These are phyloP conservation scores for Dendrophyllia cribrosa DNA, from an alignment of 64 coral and sea anemone genomes.

Conservation along the genomic window DNA sequence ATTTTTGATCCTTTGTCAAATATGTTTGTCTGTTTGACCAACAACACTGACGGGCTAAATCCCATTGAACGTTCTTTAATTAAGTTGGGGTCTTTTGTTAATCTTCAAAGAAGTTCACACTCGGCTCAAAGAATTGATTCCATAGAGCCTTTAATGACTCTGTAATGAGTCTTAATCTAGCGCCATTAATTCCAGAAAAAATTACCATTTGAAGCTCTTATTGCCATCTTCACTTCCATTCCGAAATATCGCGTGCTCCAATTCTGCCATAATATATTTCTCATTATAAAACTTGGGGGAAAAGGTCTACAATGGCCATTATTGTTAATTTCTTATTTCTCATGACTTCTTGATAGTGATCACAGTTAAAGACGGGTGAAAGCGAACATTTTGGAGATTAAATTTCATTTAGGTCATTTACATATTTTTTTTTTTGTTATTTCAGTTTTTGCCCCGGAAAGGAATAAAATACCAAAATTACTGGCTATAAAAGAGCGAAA, in stretches of 20 bases:
- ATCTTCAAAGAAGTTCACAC: neutral
- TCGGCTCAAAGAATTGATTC: neutral
- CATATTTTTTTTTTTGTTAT: neutral
- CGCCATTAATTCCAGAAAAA: neutral
- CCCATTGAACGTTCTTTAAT: conserved; percentile 26
- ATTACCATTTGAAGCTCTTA: neutral
- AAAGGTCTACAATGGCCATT: too few relatives aligned
- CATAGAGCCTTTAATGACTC: neutral
- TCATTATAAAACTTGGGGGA: too few relatives aligned
- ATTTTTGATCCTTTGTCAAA: conserved; percentile 5
- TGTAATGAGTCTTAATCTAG: neutral
- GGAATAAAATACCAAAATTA: neutral
- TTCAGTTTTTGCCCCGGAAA: neutral
- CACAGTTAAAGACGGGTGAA: too few relatives aligned
- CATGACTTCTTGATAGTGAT: too few relatives aligned
- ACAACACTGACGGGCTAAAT: neutral
- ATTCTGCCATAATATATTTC: too few relatives aligned
- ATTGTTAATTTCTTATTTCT: too few relatives aligned
- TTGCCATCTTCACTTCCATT: too few relatives aligned
- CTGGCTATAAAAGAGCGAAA: too few relatives aligned
- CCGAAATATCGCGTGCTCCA: too few relatives aligned
- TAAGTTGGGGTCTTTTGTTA: neutral
- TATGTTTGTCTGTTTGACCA: conserved; percentile 16
- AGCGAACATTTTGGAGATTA: too few relatives aligned
- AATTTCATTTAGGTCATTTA: too few relatives aligned